Conservation (phyloP, 2,113 vertebrate species). For the Noturus placidus region DNA sequence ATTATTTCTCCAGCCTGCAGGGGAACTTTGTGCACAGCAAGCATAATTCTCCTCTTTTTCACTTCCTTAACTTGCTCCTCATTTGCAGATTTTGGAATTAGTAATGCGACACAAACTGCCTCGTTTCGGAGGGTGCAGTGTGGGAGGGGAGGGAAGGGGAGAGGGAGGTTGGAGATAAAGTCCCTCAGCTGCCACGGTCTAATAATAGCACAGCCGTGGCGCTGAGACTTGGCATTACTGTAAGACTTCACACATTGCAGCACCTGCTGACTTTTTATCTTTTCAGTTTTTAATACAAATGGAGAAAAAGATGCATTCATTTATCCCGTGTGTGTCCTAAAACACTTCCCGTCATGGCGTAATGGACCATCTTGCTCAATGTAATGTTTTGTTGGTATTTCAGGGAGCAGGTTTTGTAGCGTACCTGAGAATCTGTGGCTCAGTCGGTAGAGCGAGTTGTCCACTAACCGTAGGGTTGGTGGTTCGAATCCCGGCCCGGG, state of each 20-base stretch:
- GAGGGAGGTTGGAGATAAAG: slow-evolving; percentile 44
- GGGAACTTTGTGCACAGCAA: slow-evolving; percentile 10
- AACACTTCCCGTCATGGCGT: background rate
- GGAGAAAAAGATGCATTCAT: background rate
- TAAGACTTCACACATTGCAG: slow-evolving; percentile 42
- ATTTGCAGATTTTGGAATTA: slow-evolving; percentile 51
- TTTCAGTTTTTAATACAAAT: slow-evolving; percentile 14
- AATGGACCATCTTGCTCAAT: background rate
- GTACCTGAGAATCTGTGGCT: background rate
- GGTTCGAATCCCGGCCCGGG: no score
- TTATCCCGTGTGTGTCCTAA: background rate
- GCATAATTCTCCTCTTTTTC: slow-evolving; percentile 53
- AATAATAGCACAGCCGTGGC: slow-evolving; percentile 59
- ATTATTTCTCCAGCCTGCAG: background rate
- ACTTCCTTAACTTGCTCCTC: slow-evolving; percentile 56
- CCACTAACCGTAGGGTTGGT: no score
- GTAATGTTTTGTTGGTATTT: background rate
- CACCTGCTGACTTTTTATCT: slow-evolving; percentile 37
- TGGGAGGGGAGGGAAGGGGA: background rate
- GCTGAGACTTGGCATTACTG: slow-evolving; percentile 56
- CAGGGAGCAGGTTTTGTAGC: background rate
- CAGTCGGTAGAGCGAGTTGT: no score
- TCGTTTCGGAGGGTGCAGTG: background rate
- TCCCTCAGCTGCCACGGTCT: slow-evolving; percentile 51
- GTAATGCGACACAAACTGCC: slow-evolving; percentile 38